phyloP scores from a whole-genome alignment of 2,888 invertebrate species.

The Leptinotarsa juncta region DNA sequence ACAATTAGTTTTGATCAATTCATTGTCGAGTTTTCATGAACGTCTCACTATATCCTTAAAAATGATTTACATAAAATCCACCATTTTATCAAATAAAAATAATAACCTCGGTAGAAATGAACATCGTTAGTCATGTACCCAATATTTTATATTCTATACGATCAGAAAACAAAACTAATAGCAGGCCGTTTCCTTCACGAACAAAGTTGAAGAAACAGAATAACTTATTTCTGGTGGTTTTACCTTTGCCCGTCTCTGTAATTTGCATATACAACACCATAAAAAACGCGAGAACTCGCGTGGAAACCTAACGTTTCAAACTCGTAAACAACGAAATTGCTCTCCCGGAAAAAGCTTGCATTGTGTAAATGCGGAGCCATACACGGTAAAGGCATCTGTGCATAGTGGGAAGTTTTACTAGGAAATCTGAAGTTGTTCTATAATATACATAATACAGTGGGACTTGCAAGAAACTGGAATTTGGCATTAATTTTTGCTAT shows the following conservation, averaged over 20 bases:
- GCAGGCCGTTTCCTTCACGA: neutral
- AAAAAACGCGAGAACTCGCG: neutral
- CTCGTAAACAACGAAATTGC: slow-evolving; percentile 1
- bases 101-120: no score
- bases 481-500: no score
- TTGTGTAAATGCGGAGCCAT: neutral
- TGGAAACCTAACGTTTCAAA: neutral
- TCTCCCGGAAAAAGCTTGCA: slow-evolving; percentile 3
- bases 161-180: neutral
- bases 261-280: neutral
- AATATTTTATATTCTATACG: neutral
- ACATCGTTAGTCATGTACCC: no score
- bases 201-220: neutral
- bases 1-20: no score
- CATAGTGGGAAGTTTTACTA: neutral
- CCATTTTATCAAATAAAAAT: no score
- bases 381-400: neutral
- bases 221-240: neutral
- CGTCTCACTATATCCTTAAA: no score
- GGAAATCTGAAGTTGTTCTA: neutral
- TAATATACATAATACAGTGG: no score
- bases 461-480: no score
- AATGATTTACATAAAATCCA: no score
- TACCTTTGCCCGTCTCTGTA: neutral
- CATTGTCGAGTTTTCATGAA: no score